A percentile compares a stretch with the other conserved stretches of the same genome.
Conservation (phyloP, 2,113 vertebrate genomes). For the Alexandromys fortis region DNA sequence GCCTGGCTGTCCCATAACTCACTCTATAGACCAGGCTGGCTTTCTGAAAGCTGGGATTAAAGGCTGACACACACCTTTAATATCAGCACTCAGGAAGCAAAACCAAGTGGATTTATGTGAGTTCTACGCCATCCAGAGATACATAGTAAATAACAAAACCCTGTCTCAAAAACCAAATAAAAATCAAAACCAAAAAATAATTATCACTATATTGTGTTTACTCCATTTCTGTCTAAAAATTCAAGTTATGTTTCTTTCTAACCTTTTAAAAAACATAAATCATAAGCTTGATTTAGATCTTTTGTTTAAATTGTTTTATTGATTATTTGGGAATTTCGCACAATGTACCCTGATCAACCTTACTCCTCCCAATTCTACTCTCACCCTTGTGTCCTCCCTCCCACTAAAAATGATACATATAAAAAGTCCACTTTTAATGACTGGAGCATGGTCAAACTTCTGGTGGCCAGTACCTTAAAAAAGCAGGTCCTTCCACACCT, state of each 20-base stretch:
- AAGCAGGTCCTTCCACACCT: not conserved
- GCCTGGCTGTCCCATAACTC: not conserved
- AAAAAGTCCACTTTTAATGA: not conserved
- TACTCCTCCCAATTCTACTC: not conserved
- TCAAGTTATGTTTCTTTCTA: constrained; percentile 16
- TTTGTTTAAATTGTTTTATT: not conserved
- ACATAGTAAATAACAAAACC: not conserved
- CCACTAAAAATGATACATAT: not conserved
- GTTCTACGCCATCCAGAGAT: not conserved
- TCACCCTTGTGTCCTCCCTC: not conserved
- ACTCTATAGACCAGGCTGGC: not conserved
- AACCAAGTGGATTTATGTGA: not conserved
- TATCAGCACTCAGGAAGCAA: not conserved
- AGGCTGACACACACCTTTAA: not conserved
- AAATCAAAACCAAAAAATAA: not conserved
- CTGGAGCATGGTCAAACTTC: not conserved
- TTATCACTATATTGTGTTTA: not conserved
- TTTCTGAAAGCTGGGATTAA: not conserved
- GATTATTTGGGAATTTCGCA: not conserved
- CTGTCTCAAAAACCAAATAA: not conserved
- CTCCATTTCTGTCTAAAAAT: constrained; percentile 39
- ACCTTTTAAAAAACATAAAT: not conserved
- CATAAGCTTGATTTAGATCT: constrained; percentile 13
- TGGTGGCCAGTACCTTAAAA: not conserved
- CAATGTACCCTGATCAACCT: not conserved